Base-by-base conservation (phyloP, 2,797 vertebrate genomes). In the Euphonia xanthogaster region DNA sequence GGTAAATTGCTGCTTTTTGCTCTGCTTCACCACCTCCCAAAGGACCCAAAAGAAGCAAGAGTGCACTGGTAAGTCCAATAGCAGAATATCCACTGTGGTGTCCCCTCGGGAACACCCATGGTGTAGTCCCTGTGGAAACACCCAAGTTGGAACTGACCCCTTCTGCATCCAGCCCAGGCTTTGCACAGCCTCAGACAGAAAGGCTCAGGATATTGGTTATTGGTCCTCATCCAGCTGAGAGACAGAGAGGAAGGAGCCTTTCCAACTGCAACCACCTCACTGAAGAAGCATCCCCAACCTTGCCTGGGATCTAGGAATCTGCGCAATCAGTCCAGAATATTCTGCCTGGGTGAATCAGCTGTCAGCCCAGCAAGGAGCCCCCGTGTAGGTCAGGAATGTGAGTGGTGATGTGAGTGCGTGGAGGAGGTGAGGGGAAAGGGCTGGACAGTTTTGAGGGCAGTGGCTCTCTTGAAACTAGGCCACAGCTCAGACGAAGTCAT, bases 321-420 rank as follows among this genome's bases (percentile, higher is more conserved):
- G 7, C 35, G 48, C 51, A 40, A 14, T 21, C 57, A 47, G 25
- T 33, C 33, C 8, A 42, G 18, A 78, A 58, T 33, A 61, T 66
- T 86, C 45, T 61, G 37, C 14, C 33, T 16, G 23, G 33, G 25
- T 83, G 42, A 55, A 48, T 53, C 62, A 57, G 27, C 5, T n/a
- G 33, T 53, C 40, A 72, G 47, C 24, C 62, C 50, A 66, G 19
- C 0, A 0, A 61, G 42, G 42, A 70, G 40, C 4, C 16, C 17
- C 50, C 55, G 24, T 0, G 0, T 4, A 28, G 51, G 40, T 51
- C 80, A 94, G 80, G 55, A 81, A 86, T 2, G 13, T 1, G 3
- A 65, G 76, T 2, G 1, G 57, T 2, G 3, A 50, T 11, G 5
- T 51, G 14, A 78, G 18, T 2, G 2, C 0, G 0, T 13, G 18